These are phyloP conservation scores for Adelosebastes latens DNA, from an alignment of 2,797 vertebrate species.

Conservation along the genomic window DNA sequence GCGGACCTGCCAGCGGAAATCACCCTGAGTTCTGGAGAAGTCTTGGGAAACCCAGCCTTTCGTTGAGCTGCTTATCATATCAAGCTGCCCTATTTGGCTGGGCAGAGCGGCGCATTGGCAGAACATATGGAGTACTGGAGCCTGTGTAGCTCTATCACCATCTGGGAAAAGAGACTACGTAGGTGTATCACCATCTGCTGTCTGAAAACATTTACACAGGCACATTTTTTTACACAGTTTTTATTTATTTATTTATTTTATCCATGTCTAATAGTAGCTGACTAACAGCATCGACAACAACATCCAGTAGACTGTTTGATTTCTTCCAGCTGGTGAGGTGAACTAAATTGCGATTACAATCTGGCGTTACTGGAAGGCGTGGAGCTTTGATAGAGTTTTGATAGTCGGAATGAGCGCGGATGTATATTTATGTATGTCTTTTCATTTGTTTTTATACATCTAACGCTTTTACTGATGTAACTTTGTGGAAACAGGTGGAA, in stretches of 20 bases:
- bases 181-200: conserved; percentile 78
- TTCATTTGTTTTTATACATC: neutral
- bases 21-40: conserved; percentile 20
- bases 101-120: conserved; percentile 24
- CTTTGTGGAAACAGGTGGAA: neutral
- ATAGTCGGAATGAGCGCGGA: neutral
- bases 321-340: neutral
- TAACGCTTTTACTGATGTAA: neutral
- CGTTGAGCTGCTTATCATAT: conserved; percentile 53
- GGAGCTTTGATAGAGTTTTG: neutral
- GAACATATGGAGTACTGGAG: conserved; percentile 64
- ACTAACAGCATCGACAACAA: neutral
- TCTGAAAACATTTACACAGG: conserved; percentile 63
- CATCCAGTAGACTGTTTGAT: neutral
- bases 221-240: conserved; percentile 12
- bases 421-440: neutral
- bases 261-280: conserved; percentile 20
- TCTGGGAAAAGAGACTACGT: conserved; percentile 68
- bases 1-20: conserved; percentile 2
- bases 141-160: conserved; percentile 55
- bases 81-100: conserved; percentile 65
- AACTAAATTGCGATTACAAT: neutral
- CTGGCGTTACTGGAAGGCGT: neutral
- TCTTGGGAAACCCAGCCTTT: conserved; percentile 27
- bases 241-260: neutral